Evolutionary conservation across 2,888 invertebrate species (phyloP).

Genomic region (Noctua pronuba): DNA sequence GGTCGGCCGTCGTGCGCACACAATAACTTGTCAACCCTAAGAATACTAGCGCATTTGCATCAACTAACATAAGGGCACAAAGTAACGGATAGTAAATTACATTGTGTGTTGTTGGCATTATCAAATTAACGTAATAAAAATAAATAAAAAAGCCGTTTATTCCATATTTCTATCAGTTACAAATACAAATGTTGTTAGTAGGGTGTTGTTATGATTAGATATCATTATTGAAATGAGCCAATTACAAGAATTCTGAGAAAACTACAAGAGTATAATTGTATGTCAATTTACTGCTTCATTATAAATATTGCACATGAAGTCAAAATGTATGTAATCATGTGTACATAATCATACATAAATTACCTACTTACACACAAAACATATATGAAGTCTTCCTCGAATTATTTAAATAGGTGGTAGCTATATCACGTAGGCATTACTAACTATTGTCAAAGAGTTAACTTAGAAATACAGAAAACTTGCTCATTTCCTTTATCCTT

Average conservation of each 20-base stretch:
- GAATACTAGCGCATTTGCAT: neutral
- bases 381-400: neutral
- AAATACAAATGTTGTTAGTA: too few species aligned
- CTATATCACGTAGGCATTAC: neutral
- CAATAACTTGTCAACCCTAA: slow-evolving; percentile 5
- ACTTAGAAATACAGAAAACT: neutral
- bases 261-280: slow-evolving; percentile 34
- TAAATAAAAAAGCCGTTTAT: too few species aligned
- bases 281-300: slow-evolving; percentile 14
- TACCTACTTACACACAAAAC: neutral
- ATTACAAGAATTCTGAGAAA: slow-evolving; percentile 23
- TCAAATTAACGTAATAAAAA: neutral
- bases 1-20: too few species aligned
- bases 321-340: slow-evolving; percentile 1
- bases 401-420: neutral
- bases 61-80: neutral
- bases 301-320: neutral
- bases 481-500: neutral
- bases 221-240: slow-evolving; percentile 23
- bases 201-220: neutral
- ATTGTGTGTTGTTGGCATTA: neutral
- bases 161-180: too few species aligned
- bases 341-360: slow-evolving; percentile 4
- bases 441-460: neutral
- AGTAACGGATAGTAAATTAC: neutral